A percentile compares a stretch with the other conserved stretches of the same genome.
These are phyloP conservation scores for Sus cebifrons DNA, from an alignment of 2,797 vertebrate genomes.

Conservation along the genomic window DNA sequence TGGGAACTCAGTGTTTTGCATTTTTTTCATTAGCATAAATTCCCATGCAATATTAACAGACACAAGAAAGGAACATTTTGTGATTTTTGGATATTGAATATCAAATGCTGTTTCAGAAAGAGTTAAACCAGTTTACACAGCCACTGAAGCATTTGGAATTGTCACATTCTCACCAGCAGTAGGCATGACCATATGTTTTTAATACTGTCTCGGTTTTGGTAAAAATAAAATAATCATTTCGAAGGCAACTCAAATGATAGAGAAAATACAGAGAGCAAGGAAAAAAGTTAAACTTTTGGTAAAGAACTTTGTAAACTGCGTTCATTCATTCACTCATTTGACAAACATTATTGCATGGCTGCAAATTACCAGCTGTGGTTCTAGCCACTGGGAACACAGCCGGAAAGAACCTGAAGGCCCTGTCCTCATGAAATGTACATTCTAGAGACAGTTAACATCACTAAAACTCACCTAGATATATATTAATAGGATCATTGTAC, in stretches of 20 bases:
- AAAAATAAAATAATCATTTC: slow-evolving; percentile 43
- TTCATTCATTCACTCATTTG: neutral
- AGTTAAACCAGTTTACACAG: neutral
- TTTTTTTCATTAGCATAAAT: neutral
- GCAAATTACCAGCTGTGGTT: neutral
- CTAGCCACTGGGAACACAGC: neutral
- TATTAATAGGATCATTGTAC: neutral
- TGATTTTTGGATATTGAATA: neutral
- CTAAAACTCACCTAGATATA: neutral
- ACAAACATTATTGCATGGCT: neutral
- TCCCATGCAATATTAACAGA: neutral
- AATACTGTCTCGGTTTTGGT: neutral
- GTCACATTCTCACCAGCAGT: neutral
- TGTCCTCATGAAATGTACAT: neutral
- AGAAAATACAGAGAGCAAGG: neutral
- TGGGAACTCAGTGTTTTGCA: neutral
- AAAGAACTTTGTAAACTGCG: neutral
- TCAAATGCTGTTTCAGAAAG: slow-evolving; percentile 11
- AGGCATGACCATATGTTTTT: neutral
- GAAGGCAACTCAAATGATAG: neutral
- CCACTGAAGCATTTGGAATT: neutral
- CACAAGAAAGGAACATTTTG: neutral
- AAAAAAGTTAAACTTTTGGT: neutral
- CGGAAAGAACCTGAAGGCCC: neutral
- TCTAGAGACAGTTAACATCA: neutral